A percentile compares a stretch with the other conserved stretches of the same genome.
Evolutionary conservation across 2,888 invertebrate genomes (phyloP).

Genomic region (Heliconius aoede): DNA sequence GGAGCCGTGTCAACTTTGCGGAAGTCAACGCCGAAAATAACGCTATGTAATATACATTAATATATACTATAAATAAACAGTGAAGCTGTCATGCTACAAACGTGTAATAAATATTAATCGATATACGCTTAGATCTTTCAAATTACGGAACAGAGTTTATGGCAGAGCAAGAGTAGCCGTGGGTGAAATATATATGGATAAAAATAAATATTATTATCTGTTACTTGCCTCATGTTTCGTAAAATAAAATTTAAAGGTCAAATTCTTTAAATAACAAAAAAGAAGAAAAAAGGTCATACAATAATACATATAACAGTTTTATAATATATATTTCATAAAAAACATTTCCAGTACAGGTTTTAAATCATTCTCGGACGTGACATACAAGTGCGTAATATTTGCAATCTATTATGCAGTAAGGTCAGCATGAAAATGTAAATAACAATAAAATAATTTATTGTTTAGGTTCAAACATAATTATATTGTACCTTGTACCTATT

Average conservation of each 20-base stretch:
- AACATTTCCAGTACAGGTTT: background rate
- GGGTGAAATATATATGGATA: too few relatives aligned
- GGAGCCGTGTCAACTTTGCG: too few relatives aligned
- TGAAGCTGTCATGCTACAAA: too few relatives aligned
- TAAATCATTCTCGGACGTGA: conserved; percentile 20
- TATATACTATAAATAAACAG: too few relatives aligned
- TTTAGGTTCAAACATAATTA: background rate
- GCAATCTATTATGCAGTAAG: conserved; percentile 32
- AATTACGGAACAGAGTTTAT: background rate
- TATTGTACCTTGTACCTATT: too few relatives aligned
- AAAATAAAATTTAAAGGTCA: background rate
- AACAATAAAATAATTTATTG: background rate
- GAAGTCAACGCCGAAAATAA: too few relatives aligned
- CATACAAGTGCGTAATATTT: conserved; percentile 29
- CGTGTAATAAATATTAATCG: too few relatives aligned
- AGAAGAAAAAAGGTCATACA: background rate
- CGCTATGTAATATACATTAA: too few relatives aligned
- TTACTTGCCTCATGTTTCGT: background rate
- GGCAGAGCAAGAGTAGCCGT: too few relatives aligned
- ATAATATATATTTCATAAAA: background rate
- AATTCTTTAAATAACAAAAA: conserved; percentile 1
- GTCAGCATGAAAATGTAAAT: conserved; percentile 23
- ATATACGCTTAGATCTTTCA: too few relatives aligned
- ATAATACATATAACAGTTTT: background rate
- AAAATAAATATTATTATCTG: background rate